A percentile compares a stretch with the other conserved stretches of the same genome.
phyloP scores from a whole-genome alignment of 1,140 invertebrate species.

The Drosophila truncata region DNA sequence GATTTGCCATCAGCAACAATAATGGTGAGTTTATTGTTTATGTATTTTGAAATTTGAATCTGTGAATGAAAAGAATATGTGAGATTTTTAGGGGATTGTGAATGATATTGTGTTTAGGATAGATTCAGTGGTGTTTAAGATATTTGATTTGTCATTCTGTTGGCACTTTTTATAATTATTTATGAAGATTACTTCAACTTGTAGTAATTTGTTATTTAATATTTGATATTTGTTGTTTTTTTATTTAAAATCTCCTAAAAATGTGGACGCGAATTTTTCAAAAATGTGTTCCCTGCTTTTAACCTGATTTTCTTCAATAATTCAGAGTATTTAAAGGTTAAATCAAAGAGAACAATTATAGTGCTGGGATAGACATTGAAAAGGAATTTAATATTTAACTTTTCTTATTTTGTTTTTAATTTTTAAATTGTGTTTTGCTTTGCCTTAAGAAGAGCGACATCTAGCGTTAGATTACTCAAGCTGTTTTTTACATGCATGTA shows the following conservation, averaged over 20 bases:
- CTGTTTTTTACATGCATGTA: constrained; percentile 5
- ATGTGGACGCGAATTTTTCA: background rate
- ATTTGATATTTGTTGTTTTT: no score
- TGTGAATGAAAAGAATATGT: background rate
- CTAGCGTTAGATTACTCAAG: background rate
- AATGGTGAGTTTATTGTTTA: constrained; percentile 71
- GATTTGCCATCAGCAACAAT: constrained; percentile 85
- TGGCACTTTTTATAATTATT: background rate
- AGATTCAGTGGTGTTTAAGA: background rate
- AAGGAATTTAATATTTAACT: background rate
- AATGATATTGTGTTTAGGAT: background rate
- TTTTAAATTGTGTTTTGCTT: background rate
- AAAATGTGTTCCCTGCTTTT: background rate
- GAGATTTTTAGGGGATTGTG: background rate
- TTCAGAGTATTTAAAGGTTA: background rate
- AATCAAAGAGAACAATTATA: background rate
- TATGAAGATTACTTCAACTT: background rate
- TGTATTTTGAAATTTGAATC: background rate
- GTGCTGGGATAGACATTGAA: no score
- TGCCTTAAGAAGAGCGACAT: background rate
- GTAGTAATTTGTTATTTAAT: background rate
- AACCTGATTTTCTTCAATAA: background rate
- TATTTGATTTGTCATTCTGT: background rate
- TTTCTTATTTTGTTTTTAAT: background rate
- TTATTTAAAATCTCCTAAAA: background rate